Evolutionary conservation across 2,797 vertebrate genomes (phyloP).

Genomic region (Triplophysa yarkandensis): DNA sequence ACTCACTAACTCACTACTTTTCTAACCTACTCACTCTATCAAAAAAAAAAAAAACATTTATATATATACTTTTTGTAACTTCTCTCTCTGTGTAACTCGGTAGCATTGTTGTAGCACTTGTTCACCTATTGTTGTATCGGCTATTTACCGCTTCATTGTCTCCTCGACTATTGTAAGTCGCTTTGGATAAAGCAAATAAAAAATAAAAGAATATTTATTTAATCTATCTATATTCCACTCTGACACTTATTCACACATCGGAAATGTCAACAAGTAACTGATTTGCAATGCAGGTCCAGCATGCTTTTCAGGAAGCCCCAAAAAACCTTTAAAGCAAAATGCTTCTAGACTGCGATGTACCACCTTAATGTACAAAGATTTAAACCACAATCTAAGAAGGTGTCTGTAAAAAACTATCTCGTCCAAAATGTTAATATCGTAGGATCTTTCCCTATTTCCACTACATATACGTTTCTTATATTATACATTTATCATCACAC

Average conservation of each 20-base stretch:
- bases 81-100: no score
- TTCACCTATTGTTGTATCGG: no score
- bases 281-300: slow-evolving; percentile 62
- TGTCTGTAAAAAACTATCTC: not conserved
- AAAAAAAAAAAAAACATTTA: no score
- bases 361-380: not conserved
- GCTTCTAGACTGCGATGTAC: slow-evolving; percentile 18
- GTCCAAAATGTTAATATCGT: not conserved
- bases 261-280: slow-evolving; percentile 69
- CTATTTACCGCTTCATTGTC: no score
- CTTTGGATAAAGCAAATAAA: no score
- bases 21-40: no score
- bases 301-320: slow-evolving; percentile 68
- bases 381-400: not conserved
- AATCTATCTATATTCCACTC: slow-evolving; percentile 53
- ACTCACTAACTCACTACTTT: no score
- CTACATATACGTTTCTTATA: slow-evolving; percentile 45
- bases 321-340: slow-evolving; percentile 70
- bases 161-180: no score
- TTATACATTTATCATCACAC: not conserved
- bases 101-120: no score
- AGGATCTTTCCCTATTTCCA: slow-evolving; percentile 47
- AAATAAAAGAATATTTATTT: no score
- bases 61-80: no score
- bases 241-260: slow-evolving; percentile 62